Base-by-base conservation (phyloP, 2,113 vertebrate species). In the Strix aluco region DNA sequence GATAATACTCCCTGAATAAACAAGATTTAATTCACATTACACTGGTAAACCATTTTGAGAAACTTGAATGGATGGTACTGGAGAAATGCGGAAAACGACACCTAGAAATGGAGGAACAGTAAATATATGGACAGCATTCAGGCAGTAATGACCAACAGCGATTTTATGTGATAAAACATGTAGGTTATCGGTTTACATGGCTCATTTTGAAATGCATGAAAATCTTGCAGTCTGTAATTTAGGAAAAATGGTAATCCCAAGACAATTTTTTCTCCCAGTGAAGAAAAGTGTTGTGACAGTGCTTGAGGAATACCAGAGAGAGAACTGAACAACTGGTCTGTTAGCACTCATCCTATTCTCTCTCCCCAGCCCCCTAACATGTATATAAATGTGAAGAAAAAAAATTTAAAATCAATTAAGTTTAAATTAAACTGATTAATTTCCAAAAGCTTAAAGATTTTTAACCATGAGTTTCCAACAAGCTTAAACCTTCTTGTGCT, bases 381-480 rank as follows among this genome's bases (percentile, higher is more conserved):
- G 4, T 27, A 69, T 23, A 63, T 17, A 75, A 77, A 65, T 10
- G 3, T 40, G n/a, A 49, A 67, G 6, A 15, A 13, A 11, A 19
- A n/a, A 27, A 15, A 17, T 8, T 49, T 25, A 11, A 15, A 47
- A 13, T 15, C 13, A 61, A 47, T 62, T 49, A 74, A 44, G 5
- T 62, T 79, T 69, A 77, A 79, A 0, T 65, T 79, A 66, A 83
- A 87, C 10, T 0, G 1, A 54, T 40, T 62, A 15, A 34, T 75
- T 93, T 88, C 38, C 54, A 81, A 81, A 83, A 91, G 27, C 29
- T 85, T 75, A 79, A 86, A 84, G 59, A 52, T 63, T 96, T 92
- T 79, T 78, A 83, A 57, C 9, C 4, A 11, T 10, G 17, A 80
- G 14, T 80, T 92, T 73, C 59, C 63, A 84, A 69, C 8, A 69